Evolutionary conservation across 2,113 vertebrate genomes (phyloP), one percentile per base, ranked within the genome.

Genomic region (Cavia aperea): DNA sequence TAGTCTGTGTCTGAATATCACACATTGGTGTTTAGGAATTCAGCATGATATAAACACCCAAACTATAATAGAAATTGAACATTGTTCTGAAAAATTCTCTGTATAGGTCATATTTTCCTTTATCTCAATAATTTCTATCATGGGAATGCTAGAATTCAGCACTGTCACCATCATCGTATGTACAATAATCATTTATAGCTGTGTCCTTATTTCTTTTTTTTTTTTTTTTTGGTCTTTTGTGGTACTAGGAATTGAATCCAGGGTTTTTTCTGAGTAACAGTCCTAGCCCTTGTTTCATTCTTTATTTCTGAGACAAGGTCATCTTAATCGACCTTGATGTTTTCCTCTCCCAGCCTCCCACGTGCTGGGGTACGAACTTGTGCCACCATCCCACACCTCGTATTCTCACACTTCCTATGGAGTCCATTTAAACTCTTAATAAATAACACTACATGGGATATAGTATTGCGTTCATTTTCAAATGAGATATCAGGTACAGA

Each of bases 101-200:
- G 29, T 26, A 5, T 36, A 7, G 2, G 24, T 4, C 6, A 33
- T 2, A 1, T 5, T 83, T 12, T 46, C 5, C 8, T 9, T 70
- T 77, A 33, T 56, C 14, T 62, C 21, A 62, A 0, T 36, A 62
- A n/a, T 24, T 58, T 33, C 33, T 33, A n/a, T 23, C 31, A 4
- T 6, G 33, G 12, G 19, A 43, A 39, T 15, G 0, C n/a, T 56
- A 31, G 19, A 70, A 19, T 15, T 65, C 19, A 65, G 1, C 16
- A 11, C 0, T 11, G 8, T 21, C 16, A 60, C 26, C 15, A 46
- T 0, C n/a, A 46, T 7, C 4, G 36, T 2, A 4, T 10, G 31
- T 7, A 4, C 9, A 39, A 5, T 29, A 23, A 24, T 5, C 5
- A 18, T 11, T 43, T 66, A 51, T 0, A 93, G 33, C 16, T 31